phyloP scores from a whole-genome alignment of 2,888 invertebrate species.

The Actias luna region DNA sequence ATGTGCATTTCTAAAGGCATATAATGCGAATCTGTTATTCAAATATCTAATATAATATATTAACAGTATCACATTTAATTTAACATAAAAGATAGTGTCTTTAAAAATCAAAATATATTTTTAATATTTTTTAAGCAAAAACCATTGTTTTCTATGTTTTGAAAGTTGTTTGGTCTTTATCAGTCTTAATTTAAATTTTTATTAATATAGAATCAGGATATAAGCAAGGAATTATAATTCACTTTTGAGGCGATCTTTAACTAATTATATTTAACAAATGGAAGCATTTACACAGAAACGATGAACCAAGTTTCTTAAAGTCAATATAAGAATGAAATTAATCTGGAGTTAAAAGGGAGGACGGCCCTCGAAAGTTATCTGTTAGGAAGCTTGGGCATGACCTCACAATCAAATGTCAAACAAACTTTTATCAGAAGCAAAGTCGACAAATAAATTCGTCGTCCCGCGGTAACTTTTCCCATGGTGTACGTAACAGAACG shows the following conservation, averaged over 20 bases:
- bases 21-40: too few species aligned
- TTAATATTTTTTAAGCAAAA: too few species aligned
- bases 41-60: too few species aligned
- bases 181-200: too few species aligned
- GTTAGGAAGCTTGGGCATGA: slow-evolving; percentile 55
- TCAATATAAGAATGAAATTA: slow-evolving; percentile 53
- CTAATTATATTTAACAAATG: slow-evolving; percentile 22
- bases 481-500: slow-evolving; percentile 57
- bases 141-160: too few species aligned
- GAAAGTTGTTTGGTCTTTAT: too few species aligned
- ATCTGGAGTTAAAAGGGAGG: slow-evolving; percentile 51
- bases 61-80: too few species aligned
- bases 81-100: too few species aligned
- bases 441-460: slow-evolving; percentile 78
- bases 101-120: too few species aligned
- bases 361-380: slow-evolving; percentile 39
- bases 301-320: slow-evolving; percentile 38
- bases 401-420: slow-evolving; percentile 77
- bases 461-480: slow-evolving; percentile 64
- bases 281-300: slow-evolving; percentile 33
- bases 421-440: slow-evolving; percentile 75
- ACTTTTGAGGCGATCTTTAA: not conserved
- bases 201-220: too few species aligned
- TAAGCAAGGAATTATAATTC: not conserved
- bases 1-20: too few species aligned